Evolutionary conservation across 2,797 vertebrate genomes (phyloP), one percentile per base, ranked within the genome.

Genomic region (Pelodytes ibericus): DNA sequence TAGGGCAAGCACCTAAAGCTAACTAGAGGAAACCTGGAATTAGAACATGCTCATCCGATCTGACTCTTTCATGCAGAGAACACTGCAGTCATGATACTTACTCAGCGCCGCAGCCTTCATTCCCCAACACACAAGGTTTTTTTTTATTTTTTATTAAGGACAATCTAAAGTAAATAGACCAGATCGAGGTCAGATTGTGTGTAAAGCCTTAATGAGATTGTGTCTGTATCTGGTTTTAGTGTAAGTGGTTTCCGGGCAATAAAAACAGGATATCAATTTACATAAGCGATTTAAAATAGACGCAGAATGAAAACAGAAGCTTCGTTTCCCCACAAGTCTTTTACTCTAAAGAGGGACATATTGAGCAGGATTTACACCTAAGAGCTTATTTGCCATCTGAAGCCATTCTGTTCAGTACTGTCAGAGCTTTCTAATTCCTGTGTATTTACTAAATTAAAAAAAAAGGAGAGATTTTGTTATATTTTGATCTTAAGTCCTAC

Each of bases 221-320:
- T 58, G 56, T 15, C 26, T 58, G 26, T 58, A 58, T 58, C 56
- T 58, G 56, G 24, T 58, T 22, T 58, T 58, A 27, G 6, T 16
- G 6, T 22, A 58, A 58, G 25, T 26, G 56, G 11, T 58, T 26
- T 58, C 24, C 26, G 13, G 25, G 3, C 4, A 58, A 11, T 58
- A 7, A 58, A 29, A 58, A 58, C 56, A 58, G 24, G 56, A 58
- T 58, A 58, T 16, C 25, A 27, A 10, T 58, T 13, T 3, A 58
- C 8, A 53, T 53, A 11, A 53, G 49, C 1, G 49, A 11, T 22
- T 8, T 53, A 53, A n/a, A 53, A 53, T 24, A 53, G 49, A 26
- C 13, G 13, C 16, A 25, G 18, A 58, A 5, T 26, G 26, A 3
- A 15, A 58, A 58, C 24, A 58, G 24, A 26, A 29, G 56, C 11